Percentiles rank a stretch among this genome's conserved stretches.
Evolutionary conservation across 2,113 vertebrate genomes (phyloP).

Genomic region (Empidonax traillii): DNA sequence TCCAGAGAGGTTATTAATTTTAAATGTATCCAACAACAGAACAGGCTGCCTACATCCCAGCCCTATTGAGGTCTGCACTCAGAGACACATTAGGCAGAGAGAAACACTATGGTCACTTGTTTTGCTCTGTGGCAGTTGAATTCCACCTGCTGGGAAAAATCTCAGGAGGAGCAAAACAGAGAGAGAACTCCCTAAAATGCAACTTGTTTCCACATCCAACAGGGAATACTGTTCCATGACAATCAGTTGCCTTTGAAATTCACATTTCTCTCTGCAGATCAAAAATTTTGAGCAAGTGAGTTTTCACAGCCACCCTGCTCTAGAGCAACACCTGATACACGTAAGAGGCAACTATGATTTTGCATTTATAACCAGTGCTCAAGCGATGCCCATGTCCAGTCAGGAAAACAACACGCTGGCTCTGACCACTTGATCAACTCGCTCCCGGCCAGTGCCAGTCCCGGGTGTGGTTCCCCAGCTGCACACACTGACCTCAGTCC

Average conservation of each 20-base stretch:
- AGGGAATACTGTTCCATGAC: background rate
- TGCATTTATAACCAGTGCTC: background rate
- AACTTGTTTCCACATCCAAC: background rate
- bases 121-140: background rate
- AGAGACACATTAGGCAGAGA: background rate
- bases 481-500: background rate
- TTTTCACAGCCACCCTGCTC: background rate
- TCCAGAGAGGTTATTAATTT: background rate
- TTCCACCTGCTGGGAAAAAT: background rate
- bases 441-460: background rate
- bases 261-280: background rate
- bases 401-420: background rate
- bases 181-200: background rate
- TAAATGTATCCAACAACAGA: background rate
- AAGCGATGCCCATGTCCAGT: background rate
- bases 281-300: background rate
- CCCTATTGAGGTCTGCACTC: background rate
- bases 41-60: background rate
- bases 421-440: background rate
- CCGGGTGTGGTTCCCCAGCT: background rate
- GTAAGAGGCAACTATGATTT: background rate
- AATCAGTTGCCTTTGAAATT: background rate
- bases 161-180: rapidly evolving
- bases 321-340: background rate
- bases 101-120: background rate